Base-by-base conservation (phyloP, 2,888 invertebrate species). In the Liopterus haemorrhoidalis region DNA sequence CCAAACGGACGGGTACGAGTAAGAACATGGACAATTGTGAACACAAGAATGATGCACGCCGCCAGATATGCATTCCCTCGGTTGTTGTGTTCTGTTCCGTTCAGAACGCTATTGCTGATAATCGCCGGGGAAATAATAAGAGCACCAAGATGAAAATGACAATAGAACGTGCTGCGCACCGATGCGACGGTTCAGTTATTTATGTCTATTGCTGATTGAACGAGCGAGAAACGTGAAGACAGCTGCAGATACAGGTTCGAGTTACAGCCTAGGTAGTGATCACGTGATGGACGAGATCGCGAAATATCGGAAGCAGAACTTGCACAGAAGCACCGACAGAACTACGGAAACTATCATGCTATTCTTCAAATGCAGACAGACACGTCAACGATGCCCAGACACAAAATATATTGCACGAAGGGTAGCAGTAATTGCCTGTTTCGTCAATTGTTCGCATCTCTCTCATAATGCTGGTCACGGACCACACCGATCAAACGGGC, bases 381-480 rank as follows among this genome's bases (percentile, higher is more conserved):
- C 33, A 33, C 41, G 20, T 18, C 31, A 37, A 37, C 30, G 19
- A 12, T 3, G 31, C n/a, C 25, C 18, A 14, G 32, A 16, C 8
- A 20, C 14, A 37, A 41, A 38, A 47, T 47, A 40, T 47, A 47
- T 42, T 25, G 47, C 20, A 31, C 41, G 25, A 19, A 24, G 37
- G 47, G 37, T 41, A 27, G 41, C 41, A 31, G 41, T 47, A 47
- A 47, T 47, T 47, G 47, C 41, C 41, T 47, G 41, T 41, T 36
- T 46, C 46, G 46, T 46, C 46, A 46, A 41, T 46, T 46, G 46
- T 41, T 42, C 40, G 33, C 32, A 21, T 45, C 45, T 33, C 24
- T 18, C 28, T 22, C 22, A 15, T 18, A 41, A 41, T 28, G n/a
- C n/a, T n/a, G n/a, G n/a, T n/a, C 25, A 25, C 25, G 4, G 25